Percentiles rank a stretch among this genome's conserved stretches.
These are phyloP conservation scores for Leucania comma DNA, from an alignment of 2,888 invertebrate genomes.

Conservation along the genomic window DNA sequence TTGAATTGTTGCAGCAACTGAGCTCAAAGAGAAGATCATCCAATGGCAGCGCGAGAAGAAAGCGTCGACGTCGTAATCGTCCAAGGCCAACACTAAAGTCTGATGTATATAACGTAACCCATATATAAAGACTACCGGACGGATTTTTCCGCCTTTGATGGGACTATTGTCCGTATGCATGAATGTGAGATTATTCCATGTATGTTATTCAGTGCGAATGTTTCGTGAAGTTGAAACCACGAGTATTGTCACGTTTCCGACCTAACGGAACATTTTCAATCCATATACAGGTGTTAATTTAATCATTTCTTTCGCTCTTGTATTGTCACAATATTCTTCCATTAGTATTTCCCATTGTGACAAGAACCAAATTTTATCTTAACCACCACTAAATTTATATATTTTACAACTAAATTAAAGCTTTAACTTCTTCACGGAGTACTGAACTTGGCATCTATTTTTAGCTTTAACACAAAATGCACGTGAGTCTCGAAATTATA, in stretches of 20 bases:
- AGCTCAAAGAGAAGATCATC: conserved; percentile 96
- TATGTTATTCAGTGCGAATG: conserved; percentile 76
- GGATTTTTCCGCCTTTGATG: conserved; percentile 79
- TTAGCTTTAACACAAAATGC: conserved; percentile 58
- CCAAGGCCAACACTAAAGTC: conserved; percentile 83
- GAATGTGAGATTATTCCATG: conserved; percentile 87
- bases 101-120: conserved; percentile 88
- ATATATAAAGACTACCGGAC: conserved; percentile 82
- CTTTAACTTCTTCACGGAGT: conserved; percentile 46
- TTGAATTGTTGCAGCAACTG: conserved; percentile 91
- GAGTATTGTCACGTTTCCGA: conserved; percentile 47
- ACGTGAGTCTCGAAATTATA: conserved; percentile 47
- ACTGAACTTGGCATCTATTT: conserved; percentile 56
- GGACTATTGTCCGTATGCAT: conserved; percentile 87
- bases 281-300: conserved; percentile 67
- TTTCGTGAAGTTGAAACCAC: conserved; percentile 69
- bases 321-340: conserved; percentile 63
- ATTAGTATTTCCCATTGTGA: conserved; percentile 56
- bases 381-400: conserved; percentile 42
- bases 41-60: conserved; percentile 96
- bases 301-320: conserved; percentile 38
- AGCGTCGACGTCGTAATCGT: conserved; percentile 82
- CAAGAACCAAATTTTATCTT: conserved; percentile 51
- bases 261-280: conserved; percentile 50
- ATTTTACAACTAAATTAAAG: conserved; percentile 41